Evolutionary conservation across 1,140 invertebrate genomes (phyloP), one percentile per base, ranked within the genome.

Genomic region (Drosophila guanche): DNA sequence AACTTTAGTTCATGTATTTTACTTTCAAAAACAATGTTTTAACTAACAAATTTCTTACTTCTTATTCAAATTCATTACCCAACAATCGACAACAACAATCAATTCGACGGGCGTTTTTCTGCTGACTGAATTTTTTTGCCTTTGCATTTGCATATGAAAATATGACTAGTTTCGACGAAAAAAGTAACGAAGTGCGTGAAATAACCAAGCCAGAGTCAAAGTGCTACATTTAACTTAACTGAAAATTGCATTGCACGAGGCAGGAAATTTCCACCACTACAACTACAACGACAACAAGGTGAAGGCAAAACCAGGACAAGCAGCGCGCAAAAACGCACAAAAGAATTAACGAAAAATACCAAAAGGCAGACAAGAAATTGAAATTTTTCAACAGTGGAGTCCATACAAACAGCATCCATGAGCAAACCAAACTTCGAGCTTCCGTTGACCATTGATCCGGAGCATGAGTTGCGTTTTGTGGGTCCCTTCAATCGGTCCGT

Each of bases 401-500:
- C 58, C 22, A 37, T 46, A 29, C 29, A 62, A 68, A 61, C 48
- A 52, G 51, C 60, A 68, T 41, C 46, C 66, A 84, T 86, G 83
- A 88, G 53, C 53, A 83, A 79, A 61, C 45, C 50, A 75, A 52
- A 25, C 51, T 74, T 51, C 51, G 90, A 80, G 27, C 51, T 29
- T 37, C 56, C 76, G 62, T 42, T 85, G 83, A 78, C 61, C 58
- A 91, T 91, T 76, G 79, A 90, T 48, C 90, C 90, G 71, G 77
- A 80, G 67, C 62, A 74, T 83, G 90, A 91, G 72, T 74, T 91
- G 68, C 90, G 86, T 57, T 91, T 91, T 70, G 45, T 88, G 48
- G 90, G 98, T 81, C 97, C 98, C 27, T 99, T 99, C 92, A 96
- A 94, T 92, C 93, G 95, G 92, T 94, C 97, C 74, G 95, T 97